Percentiles rank a stretch among this genome's conserved stretches.
These are phyloP conservation scores for Eidolon dupreanum DNA, from an alignment of 2,797 vertebrate genomes.

Conservation along the genomic window DNA sequence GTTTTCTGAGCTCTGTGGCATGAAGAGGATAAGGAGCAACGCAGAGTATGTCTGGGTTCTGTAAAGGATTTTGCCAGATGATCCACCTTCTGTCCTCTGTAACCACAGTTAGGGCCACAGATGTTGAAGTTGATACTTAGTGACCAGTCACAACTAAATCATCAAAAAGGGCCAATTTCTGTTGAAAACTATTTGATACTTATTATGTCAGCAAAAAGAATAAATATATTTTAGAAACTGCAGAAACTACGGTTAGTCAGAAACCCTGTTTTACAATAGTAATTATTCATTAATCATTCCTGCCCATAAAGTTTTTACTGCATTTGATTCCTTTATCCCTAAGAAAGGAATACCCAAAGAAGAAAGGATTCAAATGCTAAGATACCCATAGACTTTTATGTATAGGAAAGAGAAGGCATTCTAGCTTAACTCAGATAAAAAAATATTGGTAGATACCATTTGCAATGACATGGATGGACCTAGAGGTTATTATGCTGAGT, in stretches of 20 bases:
- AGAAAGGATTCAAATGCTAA: conserved; percentile 4
- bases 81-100: background rate
- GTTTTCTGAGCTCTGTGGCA: background rate
- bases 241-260: background rate
- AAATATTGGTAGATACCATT: background rate
- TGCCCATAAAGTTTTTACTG: background rate
- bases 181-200: conserved; percentile 35
- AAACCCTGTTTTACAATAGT: background rate
- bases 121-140: background rate
- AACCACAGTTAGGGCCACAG: background rate
- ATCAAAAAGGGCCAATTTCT: conserved; percentile 31
- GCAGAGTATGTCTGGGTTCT: background rate
- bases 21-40: background rate
- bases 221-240: background rate
- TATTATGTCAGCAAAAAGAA: conserved; percentile 42
- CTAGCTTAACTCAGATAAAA: background rate
- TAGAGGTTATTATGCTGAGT: too few species aligned
- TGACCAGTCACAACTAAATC: background rate
- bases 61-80: background rate
- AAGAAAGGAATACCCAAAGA: conserved; percentile 50
- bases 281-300: background rate
- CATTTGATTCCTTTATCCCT: conserved; percentile 3
- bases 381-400: background rate
- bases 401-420: background rate
- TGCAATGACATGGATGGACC: too few species aligned